Evolutionary conservation across 2,797 vertebrate species (phyloP), one percentile per base, ranked within the genome.

Genomic region (Bradypus variegatus): DNA sequence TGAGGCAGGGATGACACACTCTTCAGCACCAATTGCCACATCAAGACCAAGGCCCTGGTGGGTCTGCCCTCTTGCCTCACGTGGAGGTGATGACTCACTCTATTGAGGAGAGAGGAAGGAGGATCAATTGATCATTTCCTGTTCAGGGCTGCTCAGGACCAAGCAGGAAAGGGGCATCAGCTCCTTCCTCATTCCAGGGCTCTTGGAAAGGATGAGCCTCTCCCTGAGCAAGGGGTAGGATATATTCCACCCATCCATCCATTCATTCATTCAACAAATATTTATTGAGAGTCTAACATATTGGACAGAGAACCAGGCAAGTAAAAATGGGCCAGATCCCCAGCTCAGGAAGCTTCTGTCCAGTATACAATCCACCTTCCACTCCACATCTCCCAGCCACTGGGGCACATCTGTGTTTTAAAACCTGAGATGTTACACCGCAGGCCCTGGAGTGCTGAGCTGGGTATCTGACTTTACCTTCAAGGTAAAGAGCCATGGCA

Each of bases 11-110:
- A 60, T 91, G 91, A 94, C 89, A 73, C 89, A 69, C 1, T 3
- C 48, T 25, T 69, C 23, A 11, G 8, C 2, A 67, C n/a, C 79
- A 55, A 92, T 89, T 75, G 75, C 45, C 38, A 50, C 1, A 31
- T 18, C 69, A 84, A 31, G 38, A 80, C 33, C 62, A 67, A 36
- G 31, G n/a, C 69, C n/a, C 13, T 31, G 84, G 73, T 14, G 64
- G 80, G 33, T 45, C 62, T 90, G 33, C 29, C 25, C n/a, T 64
- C 92, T 91, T 88, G 79, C 72, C 48, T 88, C 83, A 91, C 1
- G 5, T 83, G 82, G 92, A 90, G 84, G 62, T 86, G n/a, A 6
- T 91, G 83, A 84, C 81, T 89, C 45, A 75, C 33, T 75, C 70
- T 53, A 18, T 8, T 86, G 72, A 50, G 79, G 55, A 70, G 36